phyloP scores from a whole-genome alignment of 2,797 vertebrate species.

The Artibeus jamaicensis region DNA sequence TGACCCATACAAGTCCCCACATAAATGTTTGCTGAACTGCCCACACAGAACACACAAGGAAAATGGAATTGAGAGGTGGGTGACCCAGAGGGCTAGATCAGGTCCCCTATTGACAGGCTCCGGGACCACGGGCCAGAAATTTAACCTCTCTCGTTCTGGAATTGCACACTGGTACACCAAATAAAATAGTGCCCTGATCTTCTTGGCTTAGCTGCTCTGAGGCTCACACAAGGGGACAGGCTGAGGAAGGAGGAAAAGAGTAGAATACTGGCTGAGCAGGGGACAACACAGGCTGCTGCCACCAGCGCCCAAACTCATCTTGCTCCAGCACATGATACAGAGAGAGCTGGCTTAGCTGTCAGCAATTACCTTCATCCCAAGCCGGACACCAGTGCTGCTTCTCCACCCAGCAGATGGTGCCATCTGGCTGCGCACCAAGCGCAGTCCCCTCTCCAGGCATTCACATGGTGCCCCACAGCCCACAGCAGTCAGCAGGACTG shows the following conservation, averaged over 20 bases:
- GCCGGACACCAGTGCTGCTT: not conserved
- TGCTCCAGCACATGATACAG: not conserved
- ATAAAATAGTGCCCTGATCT: constrained; percentile 54
- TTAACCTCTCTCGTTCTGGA: constrained; percentile 51
- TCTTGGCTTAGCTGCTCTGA: not conserved
- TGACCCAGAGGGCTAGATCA: constrained; percentile 44
- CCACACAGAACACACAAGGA: fast-evolving
- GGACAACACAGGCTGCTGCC: fast-evolving
- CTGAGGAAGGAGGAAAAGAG: not conserved
- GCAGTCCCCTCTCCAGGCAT: not conserved
- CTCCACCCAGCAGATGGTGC: constrained; percentile 29
- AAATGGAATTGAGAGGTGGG: constrained; percentile 49
- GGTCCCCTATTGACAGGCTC: constrained; percentile 29
- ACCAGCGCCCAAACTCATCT: not conserved
- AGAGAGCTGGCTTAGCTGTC: not conserved
- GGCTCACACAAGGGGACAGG: not conserved
- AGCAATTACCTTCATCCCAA: constrained; percentile 41
- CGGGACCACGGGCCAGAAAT: not conserved
- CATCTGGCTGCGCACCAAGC: not conserved
- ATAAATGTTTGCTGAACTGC: constrained; percentile 38
- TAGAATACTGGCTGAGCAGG: fast-evolving
- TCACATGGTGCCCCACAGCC: fast-evolving
- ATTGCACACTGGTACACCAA: constrained; percentile 46
- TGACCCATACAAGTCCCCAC: not conserved
- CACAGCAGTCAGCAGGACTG: fast-evolving